Conservation (phyloP, 1,140 invertebrate genomes). For the Anoplolepis gracilipes region DNA sequence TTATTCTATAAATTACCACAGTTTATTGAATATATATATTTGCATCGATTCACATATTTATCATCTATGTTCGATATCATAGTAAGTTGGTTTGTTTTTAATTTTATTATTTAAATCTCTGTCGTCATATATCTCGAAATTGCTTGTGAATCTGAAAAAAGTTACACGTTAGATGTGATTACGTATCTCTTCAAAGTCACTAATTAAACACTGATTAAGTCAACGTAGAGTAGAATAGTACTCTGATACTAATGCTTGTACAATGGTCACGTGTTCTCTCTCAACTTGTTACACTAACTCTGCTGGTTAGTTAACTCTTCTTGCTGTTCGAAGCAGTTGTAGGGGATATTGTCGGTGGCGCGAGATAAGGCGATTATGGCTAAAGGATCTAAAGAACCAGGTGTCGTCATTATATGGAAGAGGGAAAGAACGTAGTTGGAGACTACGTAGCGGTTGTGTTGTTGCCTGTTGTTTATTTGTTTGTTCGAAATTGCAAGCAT, state of each 20-base stretch:
- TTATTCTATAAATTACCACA: no score
- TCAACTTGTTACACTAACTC: slow-evolving; percentile 36
- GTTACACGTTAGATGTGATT: slow-evolving; percentile 26
- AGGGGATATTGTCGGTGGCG: slow-evolving; percentile 20
- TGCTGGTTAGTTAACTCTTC: slow-evolving; percentile 49
- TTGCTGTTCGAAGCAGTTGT: slow-evolving; percentile 23
- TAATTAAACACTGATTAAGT: slow-evolving; percentile 52
- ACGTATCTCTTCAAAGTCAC: background rate
- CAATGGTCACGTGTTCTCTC: slow-evolving; percentile 32
- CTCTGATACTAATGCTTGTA: background rate
- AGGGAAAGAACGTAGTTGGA: slow-evolving; percentile 7
- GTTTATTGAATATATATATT: no score
- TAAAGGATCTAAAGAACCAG: slow-evolving; percentile 31
- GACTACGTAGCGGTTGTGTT: background rate
- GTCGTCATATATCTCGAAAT: background rate
- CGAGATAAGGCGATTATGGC: slow-evolving; percentile 39
- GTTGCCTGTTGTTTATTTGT: background rate
- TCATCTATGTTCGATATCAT: background rate
- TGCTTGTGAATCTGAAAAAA: slow-evolving; percentile 1
- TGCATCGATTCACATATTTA: no score
- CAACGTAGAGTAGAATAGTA: background rate
- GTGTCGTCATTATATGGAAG: slow-evolving; percentile 10
- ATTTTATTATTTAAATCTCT: background rate
- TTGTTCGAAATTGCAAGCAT: background rate
- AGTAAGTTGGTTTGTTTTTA: background rate